phyloP scores from a whole-genome alignment of 2,113 vertebrate genomes.

The Lepus americanus region DNA sequence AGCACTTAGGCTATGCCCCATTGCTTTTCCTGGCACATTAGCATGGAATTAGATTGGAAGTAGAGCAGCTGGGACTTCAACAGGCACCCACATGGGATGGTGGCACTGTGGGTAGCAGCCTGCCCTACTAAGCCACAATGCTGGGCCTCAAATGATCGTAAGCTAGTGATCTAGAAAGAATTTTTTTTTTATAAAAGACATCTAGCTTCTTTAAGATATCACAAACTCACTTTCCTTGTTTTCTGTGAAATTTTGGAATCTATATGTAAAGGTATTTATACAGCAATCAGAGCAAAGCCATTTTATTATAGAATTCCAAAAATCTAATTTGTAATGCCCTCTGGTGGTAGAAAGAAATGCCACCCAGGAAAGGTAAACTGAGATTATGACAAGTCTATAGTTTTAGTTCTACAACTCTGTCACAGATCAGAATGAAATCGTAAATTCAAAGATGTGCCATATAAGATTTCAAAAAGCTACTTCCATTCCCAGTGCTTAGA shows the following conservation, averaged over 20 bases:
- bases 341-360: neutral
- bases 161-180: neutral
- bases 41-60: too few relatives aligned
- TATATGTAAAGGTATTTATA: neutral
- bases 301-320: neutral
- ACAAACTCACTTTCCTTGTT: neutral
- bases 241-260: neutral
- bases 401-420: neutral
- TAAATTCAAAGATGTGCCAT: neutral
- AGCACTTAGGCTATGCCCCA: too few relatives aligned
- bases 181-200: neutral
- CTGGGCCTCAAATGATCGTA: neutral
- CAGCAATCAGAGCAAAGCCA: neutral
- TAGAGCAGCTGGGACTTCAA: too few relatives aligned
- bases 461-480: neutral
- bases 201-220: neutral
- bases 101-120: too few relatives aligned
- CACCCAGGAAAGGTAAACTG: neutral
- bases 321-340: constrained; percentile 23
- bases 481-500: neutral
- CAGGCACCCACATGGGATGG: too few relatives aligned
- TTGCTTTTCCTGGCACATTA: too few relatives aligned
- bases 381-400: neutral
- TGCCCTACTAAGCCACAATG: too few relatives aligned
- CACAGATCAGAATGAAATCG: neutral